Conservation (phyloP, 2,888 invertebrate species). For the Sthenelais limicola region DNA sequence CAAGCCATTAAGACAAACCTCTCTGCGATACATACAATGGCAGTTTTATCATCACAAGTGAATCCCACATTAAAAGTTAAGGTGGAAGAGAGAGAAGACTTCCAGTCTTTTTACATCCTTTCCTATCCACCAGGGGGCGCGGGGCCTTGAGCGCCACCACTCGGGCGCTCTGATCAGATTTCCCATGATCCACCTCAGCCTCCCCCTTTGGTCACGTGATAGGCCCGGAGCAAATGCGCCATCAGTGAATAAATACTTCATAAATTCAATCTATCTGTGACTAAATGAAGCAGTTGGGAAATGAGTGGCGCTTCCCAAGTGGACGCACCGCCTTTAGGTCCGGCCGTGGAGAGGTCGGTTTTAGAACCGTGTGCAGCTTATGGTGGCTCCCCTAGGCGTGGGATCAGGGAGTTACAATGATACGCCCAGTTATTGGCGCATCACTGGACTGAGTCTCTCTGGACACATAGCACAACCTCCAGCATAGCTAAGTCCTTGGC, state of each 20-base stretch:
- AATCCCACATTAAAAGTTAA: no score
- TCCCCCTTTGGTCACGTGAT: not conserved
- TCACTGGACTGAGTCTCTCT: slow-evolving; percentile 8
- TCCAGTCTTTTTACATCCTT: no score
- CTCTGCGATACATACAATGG: no score
- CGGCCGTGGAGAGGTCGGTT: no score
- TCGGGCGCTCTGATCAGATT: slow-evolving; percentile 7
- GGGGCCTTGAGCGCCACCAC: slow-evolving; percentile 6
- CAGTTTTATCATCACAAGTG: no score
- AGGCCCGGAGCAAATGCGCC: slow-evolving; percentile 8
- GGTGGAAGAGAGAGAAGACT: no score
- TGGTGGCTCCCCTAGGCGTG: not conserved
- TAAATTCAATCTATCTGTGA: slow-evolving; percentile 12
- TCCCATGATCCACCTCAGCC: slow-evolving; percentile 24
- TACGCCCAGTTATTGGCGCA: slow-evolving; percentile 8
- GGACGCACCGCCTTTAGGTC: not conserved
- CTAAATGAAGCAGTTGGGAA: not conserved
- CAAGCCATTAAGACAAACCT: no score
- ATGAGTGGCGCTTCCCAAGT: slow-evolving; percentile 17
- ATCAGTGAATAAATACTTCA: slow-evolving; percentile 37
- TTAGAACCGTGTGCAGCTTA: no score
- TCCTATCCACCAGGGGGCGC: no score
- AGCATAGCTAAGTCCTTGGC: no score
- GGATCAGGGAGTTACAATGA: slow-evolving; percentile 13
- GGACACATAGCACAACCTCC: slow-evolving; percentile 9